These are phyloP conservation scores for Cheirogaleus major DNA, from an alignment of 2,797 vertebrate species.

Conservation along the genomic window DNA sequence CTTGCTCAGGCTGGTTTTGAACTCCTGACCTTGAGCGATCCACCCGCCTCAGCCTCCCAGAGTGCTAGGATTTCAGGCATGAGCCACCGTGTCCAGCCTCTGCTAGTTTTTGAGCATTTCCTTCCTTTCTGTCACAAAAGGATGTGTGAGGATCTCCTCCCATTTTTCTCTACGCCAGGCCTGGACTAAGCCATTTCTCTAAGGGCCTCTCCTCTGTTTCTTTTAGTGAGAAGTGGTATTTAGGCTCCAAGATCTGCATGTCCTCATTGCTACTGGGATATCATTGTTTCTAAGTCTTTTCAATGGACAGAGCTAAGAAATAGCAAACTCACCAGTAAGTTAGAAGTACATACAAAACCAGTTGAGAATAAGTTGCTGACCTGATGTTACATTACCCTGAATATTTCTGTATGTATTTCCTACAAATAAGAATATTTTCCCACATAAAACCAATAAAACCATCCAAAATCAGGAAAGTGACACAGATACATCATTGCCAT, in stretches of 20 bases:
- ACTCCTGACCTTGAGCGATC: no score
- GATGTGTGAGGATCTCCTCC: background rate
- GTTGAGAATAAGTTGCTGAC: background rate
- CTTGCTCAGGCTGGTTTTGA: no score
- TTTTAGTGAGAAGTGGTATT: no score
- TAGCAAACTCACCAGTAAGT: no score
- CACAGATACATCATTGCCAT: background rate
- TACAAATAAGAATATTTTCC: no score
- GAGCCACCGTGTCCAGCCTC: no score
- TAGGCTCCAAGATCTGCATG: no score
- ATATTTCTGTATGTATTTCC: background rate
- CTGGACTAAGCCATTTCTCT: background rate
- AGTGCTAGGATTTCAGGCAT: no score
- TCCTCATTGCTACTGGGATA: no score
- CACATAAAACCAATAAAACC: background rate
- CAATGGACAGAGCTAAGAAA: background rate
- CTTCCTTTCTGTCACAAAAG: background rate
- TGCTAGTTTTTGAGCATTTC: background rate
- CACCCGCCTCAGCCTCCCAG: no score
- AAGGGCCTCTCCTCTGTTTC: background rate
- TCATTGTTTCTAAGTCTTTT: background rate
- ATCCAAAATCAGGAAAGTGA: background rate
- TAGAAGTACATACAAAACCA: background rate
- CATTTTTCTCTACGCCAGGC: background rate
- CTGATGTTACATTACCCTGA: background rate